These are phyloP conservation scores for Gari tellinella DNA, from an alignment of 2,888 invertebrate species.

Conservation along the genomic window DNA sequence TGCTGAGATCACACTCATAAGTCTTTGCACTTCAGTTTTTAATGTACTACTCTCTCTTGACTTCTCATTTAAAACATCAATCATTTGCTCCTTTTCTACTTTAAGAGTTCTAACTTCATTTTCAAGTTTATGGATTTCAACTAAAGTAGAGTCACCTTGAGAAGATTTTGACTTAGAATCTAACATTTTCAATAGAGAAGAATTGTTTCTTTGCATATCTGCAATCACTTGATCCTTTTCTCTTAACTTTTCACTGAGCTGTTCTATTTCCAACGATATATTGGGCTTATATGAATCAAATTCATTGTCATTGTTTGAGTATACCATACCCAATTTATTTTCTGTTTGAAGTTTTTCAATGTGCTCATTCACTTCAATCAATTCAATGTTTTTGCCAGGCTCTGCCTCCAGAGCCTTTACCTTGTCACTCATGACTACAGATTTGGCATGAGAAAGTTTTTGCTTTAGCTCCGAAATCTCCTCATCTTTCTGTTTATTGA, in stretches of 20 bases:
- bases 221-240: constrained; percentile 80
- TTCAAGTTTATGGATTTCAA: constrained; percentile 78
- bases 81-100: constrained; percentile 83
- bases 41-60: constrained; percentile 82
- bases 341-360: constrained; percentile 23
- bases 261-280: constrained; percentile 67
- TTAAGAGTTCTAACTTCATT: constrained; percentile 76
- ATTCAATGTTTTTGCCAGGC: constrained; percentile 11
- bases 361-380: constrained; percentile 37
- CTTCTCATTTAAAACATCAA: constrained; percentile 84
- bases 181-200: constrained; percentile 78
- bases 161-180: constrained; percentile 72
- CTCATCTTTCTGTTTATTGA: constrained; percentile 61
- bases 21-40: constrained; percentile 83
- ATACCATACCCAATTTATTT: constrained; percentile 22
- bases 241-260: constrained; percentile 67
- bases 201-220: constrained; percentile 79
- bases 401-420: constrained; percentile 32
- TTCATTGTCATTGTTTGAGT: constrained; percentile 16
- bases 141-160: constrained; percentile 68
- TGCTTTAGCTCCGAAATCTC: constrained; percentile 54
- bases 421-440: constrained; percentile 60
- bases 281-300: constrained; percentile 31
- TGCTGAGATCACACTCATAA: constrained; percentile 83
- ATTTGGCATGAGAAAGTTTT: constrained; percentile 60